Evolutionary conservation across 2,888 invertebrate genomes (phyloP), one percentile per base, ranked within the genome.

Genomic region (Phytoseiulus persimilis): DNA sequence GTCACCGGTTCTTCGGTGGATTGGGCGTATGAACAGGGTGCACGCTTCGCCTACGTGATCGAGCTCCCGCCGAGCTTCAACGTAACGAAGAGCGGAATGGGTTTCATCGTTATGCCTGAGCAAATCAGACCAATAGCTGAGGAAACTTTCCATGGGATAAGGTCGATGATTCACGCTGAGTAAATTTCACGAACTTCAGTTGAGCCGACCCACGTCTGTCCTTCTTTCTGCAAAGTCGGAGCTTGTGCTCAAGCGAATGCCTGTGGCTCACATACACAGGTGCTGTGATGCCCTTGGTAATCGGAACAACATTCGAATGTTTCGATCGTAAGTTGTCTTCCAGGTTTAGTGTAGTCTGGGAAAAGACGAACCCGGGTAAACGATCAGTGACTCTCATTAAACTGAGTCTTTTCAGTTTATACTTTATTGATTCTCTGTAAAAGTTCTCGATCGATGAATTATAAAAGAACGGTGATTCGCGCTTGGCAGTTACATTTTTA

Each of bases 1-100:
- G 92, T 93, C 0, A 92, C 93, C 0, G 93, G 93, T 6, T 92
- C 92, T 0, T 92, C 93, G 0, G 92, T 92, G 83, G 93, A 93
- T 90, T 93, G 92, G 91, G 93, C 92, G 0, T 92, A 93, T 90
- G 92, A 92, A 0, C 91, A 91, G 3, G 92, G 92, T 0, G 91
- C 93, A 0, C 92, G 92, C 90, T 93, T 92, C 90, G 91, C 92
- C 28, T 93, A 92, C 91, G 93, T 93, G 0, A 91, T 93, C 18
- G 93, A 93, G 90, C 91, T 93, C 6, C 65, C 65, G 1, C 65
- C 65, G 65, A 65, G 11, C 65, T 28, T 23, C 14, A 28, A 14
- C 90, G 92, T 31, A 93, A 93, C 90, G 91, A 90, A 0, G 92
- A 92, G 0, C 87, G 90, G 14, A 90, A 91, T 83, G 39, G 93